phyloP scores from a whole-genome alignment of 2,113 vertebrate species.

The Bostrychus sinensis region DNA sequence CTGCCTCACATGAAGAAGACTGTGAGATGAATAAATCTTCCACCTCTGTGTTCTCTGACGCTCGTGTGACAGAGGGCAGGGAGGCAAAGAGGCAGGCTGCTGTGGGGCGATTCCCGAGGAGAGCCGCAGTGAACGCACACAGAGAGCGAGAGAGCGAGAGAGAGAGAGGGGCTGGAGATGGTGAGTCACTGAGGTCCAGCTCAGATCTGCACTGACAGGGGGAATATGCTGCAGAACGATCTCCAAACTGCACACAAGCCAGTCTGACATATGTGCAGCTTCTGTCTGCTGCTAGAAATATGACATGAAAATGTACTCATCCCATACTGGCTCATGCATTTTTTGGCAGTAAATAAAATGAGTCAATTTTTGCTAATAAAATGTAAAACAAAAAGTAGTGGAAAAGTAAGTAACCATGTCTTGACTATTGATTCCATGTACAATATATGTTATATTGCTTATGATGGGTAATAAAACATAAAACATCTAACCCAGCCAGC shows the following conservation, averaged over 20 bases:
- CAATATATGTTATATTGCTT: too few relatives aligned
- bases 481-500: too few relatives aligned
- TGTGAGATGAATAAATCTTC: constrained; percentile 23
- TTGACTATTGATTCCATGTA: too few relatives aligned
- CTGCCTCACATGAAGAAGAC: constrained; percentile 5
- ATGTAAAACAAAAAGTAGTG: too few relatives aligned
- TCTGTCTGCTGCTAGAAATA: background rate
- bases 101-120: constrained; percentile 30
- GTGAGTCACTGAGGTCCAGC: constrained; percentile 40
- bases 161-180: background rate
- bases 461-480: too few relatives aligned
- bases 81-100: constrained; percentile 39
- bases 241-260: background rate
- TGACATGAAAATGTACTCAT: too few relatives aligned
- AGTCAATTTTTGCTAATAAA: too few relatives aligned
- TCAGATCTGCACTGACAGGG: constrained; percentile 8
- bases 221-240: background rate
- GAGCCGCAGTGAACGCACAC: constrained; percentile 16
- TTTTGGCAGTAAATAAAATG: too few relatives aligned
- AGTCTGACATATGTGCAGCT: background rate
- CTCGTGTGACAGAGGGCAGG: constrained; percentile 23
- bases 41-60: background rate
- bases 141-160: background rate
- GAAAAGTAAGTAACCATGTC: too few relatives aligned
- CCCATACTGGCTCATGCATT: too few relatives aligned